Evolutionary conservation across 2,113 vertebrate species (phyloP).

Genomic region (Noturus placidus): DNA sequence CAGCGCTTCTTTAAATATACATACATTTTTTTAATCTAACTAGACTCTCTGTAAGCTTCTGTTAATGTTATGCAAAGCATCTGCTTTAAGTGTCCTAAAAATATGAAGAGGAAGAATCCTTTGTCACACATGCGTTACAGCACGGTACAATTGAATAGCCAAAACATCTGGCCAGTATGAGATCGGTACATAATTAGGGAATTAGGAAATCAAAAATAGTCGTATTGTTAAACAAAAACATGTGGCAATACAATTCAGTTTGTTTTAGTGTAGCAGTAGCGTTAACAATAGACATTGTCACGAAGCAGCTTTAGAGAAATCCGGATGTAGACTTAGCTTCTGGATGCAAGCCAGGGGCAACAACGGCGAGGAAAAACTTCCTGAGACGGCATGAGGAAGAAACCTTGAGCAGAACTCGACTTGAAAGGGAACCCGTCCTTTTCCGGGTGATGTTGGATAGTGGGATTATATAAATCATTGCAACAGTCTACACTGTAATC

Average conservation of each 20-base stretch:
- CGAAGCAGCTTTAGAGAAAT: background rate
- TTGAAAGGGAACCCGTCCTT: background rate
- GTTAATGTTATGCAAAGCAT: conserved; percentile 10
- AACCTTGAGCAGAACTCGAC: background rate
- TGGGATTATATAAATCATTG: background rate
- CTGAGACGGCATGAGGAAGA: background rate
- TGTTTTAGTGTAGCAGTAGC: background rate
- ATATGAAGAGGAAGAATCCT: too few relatives aligned
- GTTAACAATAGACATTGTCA: conserved; percentile 8
- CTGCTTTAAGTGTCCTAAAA: background rate
- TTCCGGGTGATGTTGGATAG: background rate
- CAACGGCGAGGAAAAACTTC: background rate
- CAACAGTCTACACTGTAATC: background rate
- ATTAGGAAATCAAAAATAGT: background rate
- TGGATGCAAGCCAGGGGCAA: background rate
- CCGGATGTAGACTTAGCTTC: background rate
- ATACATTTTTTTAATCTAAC: too few relatives aligned
- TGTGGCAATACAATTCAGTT: background rate
- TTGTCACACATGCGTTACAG: too few relatives aligned
- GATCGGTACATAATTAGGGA: background rate
- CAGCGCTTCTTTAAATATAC: too few relatives aligned
- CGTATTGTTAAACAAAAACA: background rate
- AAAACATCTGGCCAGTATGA: background rate
- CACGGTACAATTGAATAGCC: background rate
- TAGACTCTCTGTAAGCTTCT: background rate